Base-by-base conservation (phyloP, 2,888 invertebrate species). In the Caenorhabditis sp. region DNA sequence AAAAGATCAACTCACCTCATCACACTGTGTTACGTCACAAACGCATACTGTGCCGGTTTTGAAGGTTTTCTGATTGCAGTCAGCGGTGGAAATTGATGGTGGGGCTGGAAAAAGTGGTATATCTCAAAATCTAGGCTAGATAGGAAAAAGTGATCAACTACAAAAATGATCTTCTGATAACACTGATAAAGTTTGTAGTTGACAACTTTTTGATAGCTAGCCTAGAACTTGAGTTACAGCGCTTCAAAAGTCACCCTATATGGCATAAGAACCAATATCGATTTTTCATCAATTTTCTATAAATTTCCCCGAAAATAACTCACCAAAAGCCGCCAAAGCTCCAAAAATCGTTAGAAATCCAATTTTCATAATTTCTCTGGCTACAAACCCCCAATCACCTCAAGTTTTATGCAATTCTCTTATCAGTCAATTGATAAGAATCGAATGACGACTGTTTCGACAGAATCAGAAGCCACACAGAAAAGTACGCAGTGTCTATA, bases 21-120 rank as follows among this genome's bases (percentile, higher is more conserved):
- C 88, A 69, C 88, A 88, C 56, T 83, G 82, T 9, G 83, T 82
- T 1, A 84, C 15, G 58, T 87, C 87, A 56, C 88, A 88, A 13
- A 88, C 88, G 44, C 88, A 88, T 9, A 87, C 88, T 15, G 62
- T 76, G 6, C 74, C 72, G 6, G 80, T 44, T 51, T 76, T 80
- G 67, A 77, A 80, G 11, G 69, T 60, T 24, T 77, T 70, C 32
- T 68, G 47, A n/a, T 40, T 64, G 40, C 83, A 83, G 26, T 78
- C 78, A 15, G 62, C 11, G 11, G 61, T 40, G 18, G 28, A 22
- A 20, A 53, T 18, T 0, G n/a, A n/a, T n/a, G 35, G 26, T 8
- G 28, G 62, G 22, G 56, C 67, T 67, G 26, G 9, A 55, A 67
- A 9, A 40, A 40, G 40, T 40, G 40, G 13, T 40, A 32, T 32